These are phyloP conservation scores for Lacerta viridis DNA, from an alignment of 2,797 vertebrate genomes.

Conservation along the genomic window DNA sequence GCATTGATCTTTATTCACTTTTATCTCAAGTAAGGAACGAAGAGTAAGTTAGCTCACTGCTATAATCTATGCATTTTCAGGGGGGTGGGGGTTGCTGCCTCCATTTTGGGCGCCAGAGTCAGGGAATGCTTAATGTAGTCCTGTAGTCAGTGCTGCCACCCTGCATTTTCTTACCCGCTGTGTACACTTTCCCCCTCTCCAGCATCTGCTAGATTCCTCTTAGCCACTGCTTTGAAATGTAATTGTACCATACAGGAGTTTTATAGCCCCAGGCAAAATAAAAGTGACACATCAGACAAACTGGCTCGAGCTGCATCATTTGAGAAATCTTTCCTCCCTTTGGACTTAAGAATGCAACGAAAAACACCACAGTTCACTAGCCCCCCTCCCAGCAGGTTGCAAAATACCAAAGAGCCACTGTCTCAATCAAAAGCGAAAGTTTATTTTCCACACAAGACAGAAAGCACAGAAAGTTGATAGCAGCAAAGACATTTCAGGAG, in stretches of 20 bases:
- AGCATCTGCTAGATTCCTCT: slow-evolving; percentile 48
- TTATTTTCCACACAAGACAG: slow-evolving; percentile 27
- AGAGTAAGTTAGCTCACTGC: slow-evolving; percentile 50
- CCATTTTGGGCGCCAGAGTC: neutral
- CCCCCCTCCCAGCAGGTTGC: neutral
- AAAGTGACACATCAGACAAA: slow-evolving; percentile 60
- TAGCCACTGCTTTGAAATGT: slow-evolving; percentile 52
- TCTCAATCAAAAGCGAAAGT: neutral
- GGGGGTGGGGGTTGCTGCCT: slow-evolving; percentile 24
- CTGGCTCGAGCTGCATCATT: slow-evolving; percentile 47
- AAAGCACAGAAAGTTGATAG: neutral
- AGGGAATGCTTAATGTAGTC: slow-evolving; percentile 45
- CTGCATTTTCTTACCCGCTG: neutral
- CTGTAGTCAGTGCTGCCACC: slow-evolving; percentile 58
- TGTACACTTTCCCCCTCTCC: slow-evolving; percentile 6
- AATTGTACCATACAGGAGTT: slow-evolving; percentile 56
- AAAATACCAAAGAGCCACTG: neutral
- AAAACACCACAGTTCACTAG: neutral
- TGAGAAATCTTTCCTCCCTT: slow-evolving; percentile 23
- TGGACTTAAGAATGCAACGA: too few species aligned
- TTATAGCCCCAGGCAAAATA: slow-evolving; percentile 71
- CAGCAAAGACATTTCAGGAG: neutral
- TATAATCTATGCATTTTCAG: slow-evolving; percentile 46
- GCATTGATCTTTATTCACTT: slow-evolving; percentile 21
- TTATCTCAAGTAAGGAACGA: slow-evolving; percentile 47